Evolutionary conservation across 2,113 vertebrate genomes (phyloP).

Genomic region (Neomonachus schauinslandi): DNA sequence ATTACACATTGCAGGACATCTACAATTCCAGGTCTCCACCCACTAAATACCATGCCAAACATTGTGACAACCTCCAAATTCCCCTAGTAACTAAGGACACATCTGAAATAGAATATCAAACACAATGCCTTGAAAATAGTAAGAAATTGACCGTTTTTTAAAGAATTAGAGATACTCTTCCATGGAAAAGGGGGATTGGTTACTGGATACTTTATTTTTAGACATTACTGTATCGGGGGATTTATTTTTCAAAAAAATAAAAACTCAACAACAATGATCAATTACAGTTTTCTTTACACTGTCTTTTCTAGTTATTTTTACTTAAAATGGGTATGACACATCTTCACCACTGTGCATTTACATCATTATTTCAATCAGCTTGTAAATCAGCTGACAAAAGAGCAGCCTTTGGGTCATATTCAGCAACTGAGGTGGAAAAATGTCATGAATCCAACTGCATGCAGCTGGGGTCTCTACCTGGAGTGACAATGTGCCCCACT

Average conservation of each 20-base stretch:
- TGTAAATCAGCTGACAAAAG: constrained; percentile 55
- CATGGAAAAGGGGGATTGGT: neutral
- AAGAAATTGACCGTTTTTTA: neutral
- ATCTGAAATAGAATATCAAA: neutral
- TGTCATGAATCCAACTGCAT: constrained; percentile 40
- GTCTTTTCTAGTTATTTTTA: neutral
- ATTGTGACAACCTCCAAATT: neutral
- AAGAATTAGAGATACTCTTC: neutral
- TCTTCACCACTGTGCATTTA: constrained; percentile 5
- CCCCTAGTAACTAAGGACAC: neutral
- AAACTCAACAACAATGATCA: neutral
- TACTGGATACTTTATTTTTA: neutral
- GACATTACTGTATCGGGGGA: neutral
- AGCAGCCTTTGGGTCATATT: constrained; percentile 1
- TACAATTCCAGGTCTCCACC: neutral
- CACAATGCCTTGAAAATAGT: neutral
- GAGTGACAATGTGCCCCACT: neutral
- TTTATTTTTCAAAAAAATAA: neutral
- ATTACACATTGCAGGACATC: neutral
- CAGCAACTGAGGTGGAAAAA: constrained; percentile 12
- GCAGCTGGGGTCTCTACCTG: constrained; percentile 59
- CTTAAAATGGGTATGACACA: neutral
- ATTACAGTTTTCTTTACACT: neutral
- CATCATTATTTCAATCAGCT: constrained; percentile 46
- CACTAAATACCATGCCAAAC: neutral